Percentiles rank a stretch among this genome's conserved stretches.
These are phyloP conservation scores for Hymenochirus boettgeri DNA, from an alignment of 2,113 vertebrate species.

Conservation along the genomic window DNA sequence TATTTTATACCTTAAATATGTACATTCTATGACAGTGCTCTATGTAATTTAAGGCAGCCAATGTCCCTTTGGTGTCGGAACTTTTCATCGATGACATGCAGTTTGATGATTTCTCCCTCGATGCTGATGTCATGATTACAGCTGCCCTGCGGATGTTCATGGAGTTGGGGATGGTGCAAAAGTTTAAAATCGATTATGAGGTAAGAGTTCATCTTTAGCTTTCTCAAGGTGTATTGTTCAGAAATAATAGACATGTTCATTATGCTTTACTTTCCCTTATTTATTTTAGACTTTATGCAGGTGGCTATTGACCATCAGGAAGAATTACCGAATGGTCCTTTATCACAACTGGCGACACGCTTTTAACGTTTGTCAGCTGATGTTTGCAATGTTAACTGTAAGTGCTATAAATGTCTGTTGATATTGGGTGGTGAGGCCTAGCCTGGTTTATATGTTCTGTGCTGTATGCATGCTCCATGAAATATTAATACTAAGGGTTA, in stretches of 20 bases:
- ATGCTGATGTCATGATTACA: constrained; percentile 93
- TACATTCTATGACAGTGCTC: constrained; percentile 36
- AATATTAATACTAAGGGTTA: too few relatives aligned
- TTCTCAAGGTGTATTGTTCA: too few relatives aligned
- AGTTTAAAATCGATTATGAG: constrained; percentile 98
- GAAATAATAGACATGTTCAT: too few relatives aligned
- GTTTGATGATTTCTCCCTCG: constrained; percentile 97
- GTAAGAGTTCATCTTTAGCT: constrained; percentile 61
- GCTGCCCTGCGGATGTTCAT: constrained; percentile 96
- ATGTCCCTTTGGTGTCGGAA: constrained; percentile 91
- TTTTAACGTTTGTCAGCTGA: constrained; percentile 97
- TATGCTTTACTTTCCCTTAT: constrained; percentile 24
- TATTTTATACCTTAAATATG: too few relatives aligned
- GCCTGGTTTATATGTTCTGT: too few relatives aligned
- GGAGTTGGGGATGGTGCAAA: constrained; percentile 97
- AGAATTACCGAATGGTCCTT: constrained; percentile 96
- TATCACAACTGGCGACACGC: constrained; percentile 99
- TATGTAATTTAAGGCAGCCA: constrained; percentile 78
- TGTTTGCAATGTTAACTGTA: constrained; percentile 96
- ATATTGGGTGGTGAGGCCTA: too few relatives aligned
- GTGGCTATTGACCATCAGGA: constrained; percentile 96
- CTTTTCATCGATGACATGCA: constrained; percentile 90
- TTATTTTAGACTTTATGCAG: constrained; percentile 86
- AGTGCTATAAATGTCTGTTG: constrained; percentile 47
- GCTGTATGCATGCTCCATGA: too few relatives aligned